Percentiles rank a stretch among this genome's conserved stretches.
phyloP scores from a whole-genome alignment of 2,113 vertebrate genomes.

The Pleuronectes platessa region DNA sequence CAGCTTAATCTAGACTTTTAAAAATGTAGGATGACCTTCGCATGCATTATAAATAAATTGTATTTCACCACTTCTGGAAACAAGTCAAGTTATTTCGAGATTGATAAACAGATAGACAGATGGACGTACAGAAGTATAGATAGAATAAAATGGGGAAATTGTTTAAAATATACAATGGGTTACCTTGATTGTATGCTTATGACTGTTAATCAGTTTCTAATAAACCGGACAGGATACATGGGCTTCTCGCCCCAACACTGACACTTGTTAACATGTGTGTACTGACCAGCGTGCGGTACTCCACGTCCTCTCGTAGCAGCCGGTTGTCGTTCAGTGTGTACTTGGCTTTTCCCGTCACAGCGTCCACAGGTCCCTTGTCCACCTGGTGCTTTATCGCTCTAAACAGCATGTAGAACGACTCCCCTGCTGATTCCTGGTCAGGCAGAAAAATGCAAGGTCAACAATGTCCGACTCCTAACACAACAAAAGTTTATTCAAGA shows the following conservation, averaged over 20 bases:
- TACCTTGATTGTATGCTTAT: too few relatives aligned
- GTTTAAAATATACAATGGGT: too few relatives aligned
- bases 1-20: too few relatives aligned
- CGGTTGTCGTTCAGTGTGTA: conserved; percentile 97
- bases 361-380: conserved; percentile 96
- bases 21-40: too few relatives aligned
- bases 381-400: conserved; percentile 98
- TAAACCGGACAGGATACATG: too few relatives aligned
- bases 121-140: too few relatives aligned
- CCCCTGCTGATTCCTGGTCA: conserved; percentile 92
- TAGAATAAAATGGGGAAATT: too few relatives aligned
- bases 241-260: neutral
- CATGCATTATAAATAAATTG: too few relatives aligned
- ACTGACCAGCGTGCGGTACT: conserved; percentile 93
- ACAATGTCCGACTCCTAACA: neutral
- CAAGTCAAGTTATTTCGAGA: too few relatives aligned
- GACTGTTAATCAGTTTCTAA: too few relatives aligned
- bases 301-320: conserved; percentile 93
- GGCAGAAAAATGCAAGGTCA: conserved; percentile 33
- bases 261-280: neutral
- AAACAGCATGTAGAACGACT: conserved; percentile 97
- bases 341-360: conserved; percentile 96
- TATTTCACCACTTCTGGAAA: too few relatives aligned
- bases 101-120: too few relatives aligned
- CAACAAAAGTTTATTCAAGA: neutral